These are phyloP conservation scores for Megastigmus dorsalis DNA, from an alignment of 2,888 invertebrate genomes.

Conservation along the genomic window DNA sequence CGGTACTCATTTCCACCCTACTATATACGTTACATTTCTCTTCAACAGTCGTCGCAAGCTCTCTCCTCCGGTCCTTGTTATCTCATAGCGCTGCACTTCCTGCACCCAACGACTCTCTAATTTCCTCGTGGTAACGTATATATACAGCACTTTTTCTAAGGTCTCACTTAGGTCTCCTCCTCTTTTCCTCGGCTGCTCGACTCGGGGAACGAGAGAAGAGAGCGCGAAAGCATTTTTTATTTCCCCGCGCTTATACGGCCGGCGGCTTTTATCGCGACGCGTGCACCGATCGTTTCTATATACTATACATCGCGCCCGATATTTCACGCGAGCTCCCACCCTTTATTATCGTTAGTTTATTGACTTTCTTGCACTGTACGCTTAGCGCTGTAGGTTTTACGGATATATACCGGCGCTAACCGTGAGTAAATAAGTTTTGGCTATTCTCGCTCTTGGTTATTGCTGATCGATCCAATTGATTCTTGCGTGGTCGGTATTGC, in stretches of 20 bases:
- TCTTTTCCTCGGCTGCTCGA: no score
- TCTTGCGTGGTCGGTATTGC: no score
- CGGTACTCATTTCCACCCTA: background rate
- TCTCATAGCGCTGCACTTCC: slow-evolving; percentile 52
- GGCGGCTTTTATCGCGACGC: slow-evolving; percentile 22
- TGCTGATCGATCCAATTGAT: no score
- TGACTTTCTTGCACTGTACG: no score
- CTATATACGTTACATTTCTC: slow-evolving; percentile 18
- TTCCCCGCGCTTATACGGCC: background rate
- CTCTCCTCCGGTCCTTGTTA: slow-evolving; percentile 36
- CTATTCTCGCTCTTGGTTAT: no score
- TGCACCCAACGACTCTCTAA: slow-evolving; percentile 57
- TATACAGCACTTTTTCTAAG: background rate
- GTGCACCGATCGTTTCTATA: slow-evolving; percentile 22
- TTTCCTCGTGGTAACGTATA: slow-evolving; percentile 49
- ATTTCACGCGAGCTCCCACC: background rate
- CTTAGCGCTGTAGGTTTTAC: no score
- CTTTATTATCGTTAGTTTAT: no score
- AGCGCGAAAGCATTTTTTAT: slow-evolving; percentile 8
- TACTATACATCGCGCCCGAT: background rate
- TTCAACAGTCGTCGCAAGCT: slow-evolving; percentile 46
- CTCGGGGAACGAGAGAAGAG: no score
- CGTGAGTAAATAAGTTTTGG: no score
- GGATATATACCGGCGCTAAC: no score
- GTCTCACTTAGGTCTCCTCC: no score